Conservation (phyloP, 1,140 invertebrate genomes). For the Gonatopus flavifemur region DNA sequence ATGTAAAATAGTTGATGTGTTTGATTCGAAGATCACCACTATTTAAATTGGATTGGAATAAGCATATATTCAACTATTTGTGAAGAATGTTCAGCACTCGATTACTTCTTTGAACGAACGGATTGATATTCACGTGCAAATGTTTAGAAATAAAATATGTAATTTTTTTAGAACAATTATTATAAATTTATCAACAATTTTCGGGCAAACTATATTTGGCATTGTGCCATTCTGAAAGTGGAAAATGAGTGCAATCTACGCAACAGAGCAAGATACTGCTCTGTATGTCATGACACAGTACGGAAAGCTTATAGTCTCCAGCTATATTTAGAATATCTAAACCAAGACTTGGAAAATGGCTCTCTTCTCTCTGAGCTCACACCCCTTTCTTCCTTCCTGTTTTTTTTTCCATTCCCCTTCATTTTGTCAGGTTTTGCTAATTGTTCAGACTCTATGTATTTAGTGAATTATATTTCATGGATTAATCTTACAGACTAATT, state of each 20-base stretch:
- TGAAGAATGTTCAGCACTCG: no score
- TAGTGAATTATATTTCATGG: no score
- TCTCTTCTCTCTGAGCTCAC: slow-evolving; percentile 38
- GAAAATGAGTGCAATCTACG: slow-evolving; percentile 44
- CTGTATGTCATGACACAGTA: slow-evolving; percentile 41
- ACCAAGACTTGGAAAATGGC: slow-evolving; percentile 57
- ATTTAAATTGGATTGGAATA: no score
- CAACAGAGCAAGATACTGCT: slow-evolving; percentile 40
- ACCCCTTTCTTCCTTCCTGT: slow-evolving; percentile 13
- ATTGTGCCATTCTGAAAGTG: slow-evolving; percentile 32
- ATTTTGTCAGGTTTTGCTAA: no score
- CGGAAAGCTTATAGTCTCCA: slow-evolving; percentile 46
- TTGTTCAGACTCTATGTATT: no score
- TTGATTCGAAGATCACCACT: no score
- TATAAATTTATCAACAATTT: slow-evolving; percentile 24
- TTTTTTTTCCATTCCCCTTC: slow-evolving; percentile 21
- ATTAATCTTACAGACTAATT: no score
- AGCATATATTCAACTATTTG: no score
- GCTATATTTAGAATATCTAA: slow-evolving; percentile 57
- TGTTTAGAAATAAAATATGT: slow-evolving; percentile 3
- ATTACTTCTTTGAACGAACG: no score
- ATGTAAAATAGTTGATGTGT: no score
- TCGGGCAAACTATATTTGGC: slow-evolving; percentile 33
- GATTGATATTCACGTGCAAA: no score
- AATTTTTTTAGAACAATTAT: slow-evolving; percentile 10